These are phyloP conservation scores for Entomobrya multifasciata DNA, from an alignment of 2,888 invertebrate species.

Conservation along the genomic window DNA sequence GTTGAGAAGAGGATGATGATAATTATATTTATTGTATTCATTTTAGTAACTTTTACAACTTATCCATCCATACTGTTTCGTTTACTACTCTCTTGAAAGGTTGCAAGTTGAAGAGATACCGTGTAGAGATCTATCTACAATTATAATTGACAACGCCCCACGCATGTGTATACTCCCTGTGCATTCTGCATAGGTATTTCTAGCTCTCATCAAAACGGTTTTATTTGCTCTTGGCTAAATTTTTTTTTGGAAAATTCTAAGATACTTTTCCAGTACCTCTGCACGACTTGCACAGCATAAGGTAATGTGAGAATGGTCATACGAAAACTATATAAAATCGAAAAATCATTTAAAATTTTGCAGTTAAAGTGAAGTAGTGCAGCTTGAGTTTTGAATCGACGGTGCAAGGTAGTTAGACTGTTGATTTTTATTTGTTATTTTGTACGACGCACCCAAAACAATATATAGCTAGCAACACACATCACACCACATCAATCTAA, in stretches of 20 bases:
- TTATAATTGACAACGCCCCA: constrained; percentile 74
- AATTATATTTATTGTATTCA: neutral
- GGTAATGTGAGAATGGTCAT: neutral
- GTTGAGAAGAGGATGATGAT: neutral
- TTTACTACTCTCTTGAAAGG: neutral
- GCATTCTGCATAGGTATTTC: neutral
- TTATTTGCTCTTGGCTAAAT: neutral
- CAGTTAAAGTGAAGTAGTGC: no score
- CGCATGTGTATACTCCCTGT: neutral
- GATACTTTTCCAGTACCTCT: no score
- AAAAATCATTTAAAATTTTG: no score
- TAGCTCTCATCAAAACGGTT: neutral
- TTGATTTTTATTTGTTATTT: no score
- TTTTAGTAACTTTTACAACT: constrained; percentile 2
- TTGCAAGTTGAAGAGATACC: constrained; percentile 17
- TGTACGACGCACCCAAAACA: no score
- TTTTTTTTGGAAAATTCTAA: no score
- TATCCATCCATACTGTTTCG: neutral
- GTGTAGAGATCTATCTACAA: constrained; percentile 57
- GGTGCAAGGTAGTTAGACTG: no score
- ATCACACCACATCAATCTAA: no score
- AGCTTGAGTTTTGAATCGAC: no score
- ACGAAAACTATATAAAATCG: no score
- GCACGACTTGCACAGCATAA: neutral
- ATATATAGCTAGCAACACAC: no score